Evolutionary conservation across 2,888 invertebrate genomes (phyloP), one percentile per base, ranked within the genome.

Genomic region (Trileptium ribeirensis): DNA sequence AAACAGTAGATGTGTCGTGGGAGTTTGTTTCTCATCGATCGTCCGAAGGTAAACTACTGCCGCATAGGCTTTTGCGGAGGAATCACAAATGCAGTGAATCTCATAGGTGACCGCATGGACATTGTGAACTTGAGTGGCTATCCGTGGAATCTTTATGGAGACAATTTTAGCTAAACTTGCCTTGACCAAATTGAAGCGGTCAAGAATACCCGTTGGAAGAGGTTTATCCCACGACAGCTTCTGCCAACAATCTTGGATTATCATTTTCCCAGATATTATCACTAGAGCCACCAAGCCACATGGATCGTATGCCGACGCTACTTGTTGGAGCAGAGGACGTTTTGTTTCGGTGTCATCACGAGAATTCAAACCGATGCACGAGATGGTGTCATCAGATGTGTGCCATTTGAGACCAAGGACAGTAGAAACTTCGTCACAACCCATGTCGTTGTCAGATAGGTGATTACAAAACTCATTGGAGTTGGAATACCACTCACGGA

Each of bases 21-120:
- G 24, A 8, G 51, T 70, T 29, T 70, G 70, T 39, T 39, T 81
- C 2, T 80, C 81, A 81, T 81, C 81, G 37, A 38, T 39, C 70
- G 31, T 29, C 31, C 70, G 36, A 36, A 70, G 33, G 70, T 70
- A 70, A 70, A 70, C n/a, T 8, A 29, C 31, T 15, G 33, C 15
- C 70, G 70, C 70, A n/a, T 70, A 70, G 8, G 70, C 70, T 31
- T 70, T 70, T 29, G 33, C 70, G 36, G 70, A 70, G 8, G 70
- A 8, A 31, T 70, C 70, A 70, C 70, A 70, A 33, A 79, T 78
- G 34, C 80, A 79, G n/a, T 36, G 38, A 2, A 79, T 8, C 29
- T 79, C 79, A 36, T 19, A 8, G 36, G 8, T n/a, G 70, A 70
- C 3, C 31, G 33, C 31, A 31, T 70, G 70, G 8, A 70, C 8